phyloP scores from a whole-genome alignment of 2,888 invertebrate genomes.

The Yponomeuta evonymella region DNA sequence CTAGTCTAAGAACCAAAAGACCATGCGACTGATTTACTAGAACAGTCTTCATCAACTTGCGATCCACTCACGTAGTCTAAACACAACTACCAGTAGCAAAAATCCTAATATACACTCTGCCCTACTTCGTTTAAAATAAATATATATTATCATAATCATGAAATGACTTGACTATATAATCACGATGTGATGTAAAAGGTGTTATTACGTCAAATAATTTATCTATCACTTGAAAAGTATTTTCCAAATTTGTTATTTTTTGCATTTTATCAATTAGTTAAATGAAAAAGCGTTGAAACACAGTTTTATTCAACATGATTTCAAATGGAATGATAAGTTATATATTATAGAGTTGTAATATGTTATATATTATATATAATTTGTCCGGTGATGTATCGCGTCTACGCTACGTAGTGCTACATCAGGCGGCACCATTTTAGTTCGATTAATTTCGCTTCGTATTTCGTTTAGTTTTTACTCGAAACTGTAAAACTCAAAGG shows the following conservation, averaged over 20 bases:
- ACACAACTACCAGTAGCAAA: not conserved
- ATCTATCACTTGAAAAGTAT: constrained; percentile 68
- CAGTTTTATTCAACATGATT: constrained; percentile 34
- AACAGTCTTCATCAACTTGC: not conserved
- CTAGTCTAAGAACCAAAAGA: constrained; percentile 70
- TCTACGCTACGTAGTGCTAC: not conserved
- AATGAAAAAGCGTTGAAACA: constrained; percentile 28
- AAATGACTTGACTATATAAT: constrained; percentile 44
- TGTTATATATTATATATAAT: constrained; percentile 28
- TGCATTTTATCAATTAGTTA: constrained; percentile 61
- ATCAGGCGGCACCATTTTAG: constrained; percentile 3
- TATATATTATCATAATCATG: constrained; percentile 38
- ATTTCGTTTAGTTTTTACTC: constrained; percentile 38
- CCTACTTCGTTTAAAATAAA: constrained; percentile 11
- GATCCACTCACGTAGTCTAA: not conserved
- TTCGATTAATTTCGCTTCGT: constrained; percentile 22
- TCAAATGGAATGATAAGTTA: constrained; percentile 51
- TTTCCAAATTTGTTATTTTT: constrained; percentile 68
- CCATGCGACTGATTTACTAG: constrained; percentile 2
- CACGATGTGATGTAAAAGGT: constrained; percentile 73
- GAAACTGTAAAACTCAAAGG: constrained; percentile 35
- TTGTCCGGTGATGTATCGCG: constrained; percentile 7
- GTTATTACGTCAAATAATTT: constrained; percentile 67
- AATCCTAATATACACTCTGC: constrained; percentile 4
- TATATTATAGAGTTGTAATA: constrained; percentile 30